Conservation (phyloP, 2,888 invertebrate genomes). For the Ariolimax columbianus region DNA sequence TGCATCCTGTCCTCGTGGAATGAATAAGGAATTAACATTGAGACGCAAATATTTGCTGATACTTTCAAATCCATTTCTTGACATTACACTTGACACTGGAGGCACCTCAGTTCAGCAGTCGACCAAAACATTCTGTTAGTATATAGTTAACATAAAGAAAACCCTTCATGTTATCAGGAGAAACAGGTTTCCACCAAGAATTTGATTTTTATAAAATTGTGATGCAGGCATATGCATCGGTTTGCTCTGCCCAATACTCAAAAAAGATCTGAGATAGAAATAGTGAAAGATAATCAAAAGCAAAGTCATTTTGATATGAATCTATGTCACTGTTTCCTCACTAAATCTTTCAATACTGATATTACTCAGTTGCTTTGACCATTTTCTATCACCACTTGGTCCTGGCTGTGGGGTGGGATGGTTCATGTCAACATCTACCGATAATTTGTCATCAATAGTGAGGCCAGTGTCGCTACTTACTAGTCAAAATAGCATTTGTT, state of each 20-base stretch:
- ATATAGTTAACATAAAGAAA: background rate
- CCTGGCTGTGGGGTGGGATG: background rate
- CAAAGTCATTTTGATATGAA: background rate
- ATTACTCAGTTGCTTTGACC: background rate
- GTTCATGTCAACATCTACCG: too few relatives aligned
- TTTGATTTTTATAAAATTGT: background rate
- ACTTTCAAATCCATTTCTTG: background rate
- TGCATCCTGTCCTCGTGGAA: background rate
- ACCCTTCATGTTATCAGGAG: background rate
- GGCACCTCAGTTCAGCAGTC: background rate
- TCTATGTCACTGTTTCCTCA: background rate
- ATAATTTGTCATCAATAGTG: too few relatives aligned
- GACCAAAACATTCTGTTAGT: background rate
- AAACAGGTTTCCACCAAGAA: background rate
- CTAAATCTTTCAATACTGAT: background rate
- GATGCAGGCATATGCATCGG: background rate
- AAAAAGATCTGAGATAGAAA: background rate
- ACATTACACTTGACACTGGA: background rate
- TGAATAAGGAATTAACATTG: background rate
- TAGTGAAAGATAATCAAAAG: background rate
- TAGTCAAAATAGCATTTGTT: too few relatives aligned
- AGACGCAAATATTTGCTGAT: background rate
- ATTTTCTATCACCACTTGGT: background rate
- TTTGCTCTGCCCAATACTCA: background rate
- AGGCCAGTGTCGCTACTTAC: too few relatives aligned